A percentile compares a stretch with the other conserved stretches of the same genome.
Conservation (phyloP, 2,888 invertebrate species). For the Phrixothrix hirtus region DNA sequence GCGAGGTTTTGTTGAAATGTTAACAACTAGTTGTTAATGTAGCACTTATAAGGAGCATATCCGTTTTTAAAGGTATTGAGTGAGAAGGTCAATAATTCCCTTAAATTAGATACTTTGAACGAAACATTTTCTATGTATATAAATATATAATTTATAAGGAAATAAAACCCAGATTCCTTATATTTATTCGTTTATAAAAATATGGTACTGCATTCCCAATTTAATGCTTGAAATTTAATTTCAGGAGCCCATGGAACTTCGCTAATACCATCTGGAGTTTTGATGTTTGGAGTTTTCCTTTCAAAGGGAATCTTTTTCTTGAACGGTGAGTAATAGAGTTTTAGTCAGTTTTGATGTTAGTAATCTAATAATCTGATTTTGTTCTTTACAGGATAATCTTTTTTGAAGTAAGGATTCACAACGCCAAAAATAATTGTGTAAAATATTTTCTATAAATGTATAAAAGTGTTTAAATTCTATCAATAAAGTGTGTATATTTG, state of each 20-base stretch:
- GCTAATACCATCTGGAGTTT: slow-evolving; percentile 16
- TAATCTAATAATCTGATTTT: no score
- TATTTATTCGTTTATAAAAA: no score
- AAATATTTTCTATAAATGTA: slow-evolving; percentile 30
- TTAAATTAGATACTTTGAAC: no score
- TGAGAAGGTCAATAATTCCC: no score
- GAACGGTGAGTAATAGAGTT: slow-evolving; percentile 7
- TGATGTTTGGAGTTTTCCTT: slow-evolving; percentile 19
- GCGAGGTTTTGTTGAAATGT: no score
- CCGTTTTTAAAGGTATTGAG: no score
- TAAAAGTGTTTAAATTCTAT: slow-evolving; percentile 26
- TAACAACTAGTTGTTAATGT: no score
- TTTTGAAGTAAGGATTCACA: slow-evolving; percentile 11
- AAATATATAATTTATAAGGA: no score
- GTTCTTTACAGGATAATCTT: slow-evolving; percentile 19
- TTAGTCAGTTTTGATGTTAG: background rate
- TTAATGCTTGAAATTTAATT: slow-evolving; percentile 20
- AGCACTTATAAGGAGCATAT: no score
- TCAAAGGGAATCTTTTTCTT: slow-evolving; percentile 17
- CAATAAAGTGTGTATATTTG: slow-evolving; percentile 29
- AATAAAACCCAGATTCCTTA: no score
- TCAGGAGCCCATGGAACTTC: slow-evolving; percentile 19
- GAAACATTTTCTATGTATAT: no score
- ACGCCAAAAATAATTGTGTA: slow-evolving; percentile 27
- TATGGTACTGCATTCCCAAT: no score